A percentile compares a stretch with the other conserved stretches of the same genome.
These are phyloP conservation scores for Theristus sp. DNA, from an alignment of 2,888 invertebrate species.

Conservation along the genomic window DNA sequence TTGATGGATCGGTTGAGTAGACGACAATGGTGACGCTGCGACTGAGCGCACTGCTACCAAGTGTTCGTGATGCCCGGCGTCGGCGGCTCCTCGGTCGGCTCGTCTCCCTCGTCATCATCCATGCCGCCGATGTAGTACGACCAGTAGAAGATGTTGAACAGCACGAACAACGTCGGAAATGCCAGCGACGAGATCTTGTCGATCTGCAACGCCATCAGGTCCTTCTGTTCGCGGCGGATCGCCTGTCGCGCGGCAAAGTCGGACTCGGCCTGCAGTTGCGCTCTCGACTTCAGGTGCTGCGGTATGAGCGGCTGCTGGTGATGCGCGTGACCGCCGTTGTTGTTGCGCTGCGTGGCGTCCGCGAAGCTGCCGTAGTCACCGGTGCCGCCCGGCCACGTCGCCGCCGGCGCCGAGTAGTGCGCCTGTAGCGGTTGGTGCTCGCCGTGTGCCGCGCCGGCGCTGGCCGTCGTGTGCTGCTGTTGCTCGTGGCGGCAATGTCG, in stretches of 20 bases:
- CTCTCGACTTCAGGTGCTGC: neutral
- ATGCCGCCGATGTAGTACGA: constrained; percentile 2
- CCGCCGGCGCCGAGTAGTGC: neutral
- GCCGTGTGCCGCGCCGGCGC: neutral
- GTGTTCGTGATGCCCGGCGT: no score
- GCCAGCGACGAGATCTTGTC: constrained; percentile 3
- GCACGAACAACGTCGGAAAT: constrained; percentile 6
- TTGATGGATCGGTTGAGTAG: no score
- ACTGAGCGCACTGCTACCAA: no score
- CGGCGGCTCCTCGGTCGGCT: no score
- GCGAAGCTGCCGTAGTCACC: neutral
- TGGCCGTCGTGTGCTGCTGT: neutral
- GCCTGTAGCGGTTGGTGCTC: neutral
- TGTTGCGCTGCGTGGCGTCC: neutral
- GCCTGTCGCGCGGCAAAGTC: neutral
- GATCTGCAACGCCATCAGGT: constrained; percentile 5
- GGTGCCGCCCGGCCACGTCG: neutral
- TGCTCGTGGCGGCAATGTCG: neutral
- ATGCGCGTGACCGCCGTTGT: neutral
- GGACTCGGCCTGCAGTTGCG: neutral
- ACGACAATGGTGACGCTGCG: no score
- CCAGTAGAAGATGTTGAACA: constrained; percentile 8
- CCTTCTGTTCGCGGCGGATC: neutral
- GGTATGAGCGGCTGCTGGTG: neutral
- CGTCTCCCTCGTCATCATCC: neutral